Evolutionary conservation across 1,140 invertebrate genomes (phyloP), one percentile per base, ranked within the genome.

Genomic region (Drosophila biarmipes): DNA sequence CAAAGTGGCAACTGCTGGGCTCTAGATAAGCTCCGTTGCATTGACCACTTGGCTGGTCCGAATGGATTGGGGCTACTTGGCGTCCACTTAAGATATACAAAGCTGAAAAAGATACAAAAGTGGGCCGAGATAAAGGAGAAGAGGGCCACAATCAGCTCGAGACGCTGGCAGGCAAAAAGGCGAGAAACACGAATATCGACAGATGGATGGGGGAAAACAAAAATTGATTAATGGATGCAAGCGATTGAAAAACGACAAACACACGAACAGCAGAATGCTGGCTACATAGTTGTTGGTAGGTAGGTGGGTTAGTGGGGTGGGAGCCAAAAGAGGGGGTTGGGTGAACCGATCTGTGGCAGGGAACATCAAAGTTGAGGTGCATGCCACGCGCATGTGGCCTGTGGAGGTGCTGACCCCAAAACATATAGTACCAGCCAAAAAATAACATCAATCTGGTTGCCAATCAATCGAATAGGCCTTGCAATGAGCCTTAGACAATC

Each of bases 171-270:
- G 61, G 62, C 66, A 45, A 27, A 35, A 29, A 55, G 35, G 43
- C 37, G 31, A 35, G 42, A 24, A 46, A 31, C 42, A 48, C 19
- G 37, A n/a, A 38, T 31, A 43, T 35, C 21, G 45, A 51, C 37
- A 68, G n/a, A 46, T 38, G 56, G 19, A 5, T 38, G 27, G 15
- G 55, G 35, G 57, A 46, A 69, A 64, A 67, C 56, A 66, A 61
- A 82, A 86, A 82, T 90, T 90, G 86, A 90, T 90, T 90, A 90
- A 90, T 90, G 86, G 79, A 90, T 90, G 87, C 75, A 81, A 80
- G 75, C 89, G 85, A 90, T 90, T 90, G 84, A 80, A 63, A 59
- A 89, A 82, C 67, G 79, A 66, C 85, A 78, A 71, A 14, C 49
- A 69, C 34, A 69, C 55, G 17, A 68, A 53, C 62, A 67, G 49